Base-by-base conservation (phyloP, 1,140 invertebrate species). In the Tachypleus tridentatus region DNA sequence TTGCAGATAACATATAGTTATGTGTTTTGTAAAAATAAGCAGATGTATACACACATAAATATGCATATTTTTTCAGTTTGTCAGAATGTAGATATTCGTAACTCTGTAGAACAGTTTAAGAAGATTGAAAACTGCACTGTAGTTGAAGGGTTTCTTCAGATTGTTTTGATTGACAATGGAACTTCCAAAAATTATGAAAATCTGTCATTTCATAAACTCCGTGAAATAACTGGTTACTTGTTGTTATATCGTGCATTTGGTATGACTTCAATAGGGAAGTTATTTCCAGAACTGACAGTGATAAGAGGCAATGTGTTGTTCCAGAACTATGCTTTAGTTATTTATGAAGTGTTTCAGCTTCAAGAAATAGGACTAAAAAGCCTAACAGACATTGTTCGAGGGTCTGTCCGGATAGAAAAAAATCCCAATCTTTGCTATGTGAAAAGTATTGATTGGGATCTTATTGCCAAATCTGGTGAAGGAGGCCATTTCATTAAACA, bases 271-370 rank as follows among this genome's bases (percentile, higher is more conserved):
- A 77, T 99, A 11, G 83, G 84, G 5, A 80, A 85, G 68, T 78
- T 98, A 29, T 98, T 99, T 77, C 96, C 96, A 5, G 98, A 98
- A 78, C 79, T 99, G 71, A 78, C 87, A n/a, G 86, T 98, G 47
- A 97, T 98, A 66, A 82, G 93, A 50, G 96, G 96, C 50, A 83
- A 88, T 69, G 81, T 82, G 57, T 78, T 96, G 7, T 86, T 95
- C 71, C 83, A 85, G 73, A 87, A 93, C 75, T 95, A 90, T 76
- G 89, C 93, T 7, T 77, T 98, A n/a, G 83, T 96, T 60, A 82
- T 90, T 10, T 92, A 86, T 77, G 88, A 83, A 69, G 79, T 74
- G 64, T 64, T 70, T 71, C 72, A 67, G 52, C 77, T 82, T 8
- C 79, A 87, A 76, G 86, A 91, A 70, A 82, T 98, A 72, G 94